Base-by-base conservation (phyloP, 2,113 vertebrate species). In the Rhabdornis inornatus region DNA sequence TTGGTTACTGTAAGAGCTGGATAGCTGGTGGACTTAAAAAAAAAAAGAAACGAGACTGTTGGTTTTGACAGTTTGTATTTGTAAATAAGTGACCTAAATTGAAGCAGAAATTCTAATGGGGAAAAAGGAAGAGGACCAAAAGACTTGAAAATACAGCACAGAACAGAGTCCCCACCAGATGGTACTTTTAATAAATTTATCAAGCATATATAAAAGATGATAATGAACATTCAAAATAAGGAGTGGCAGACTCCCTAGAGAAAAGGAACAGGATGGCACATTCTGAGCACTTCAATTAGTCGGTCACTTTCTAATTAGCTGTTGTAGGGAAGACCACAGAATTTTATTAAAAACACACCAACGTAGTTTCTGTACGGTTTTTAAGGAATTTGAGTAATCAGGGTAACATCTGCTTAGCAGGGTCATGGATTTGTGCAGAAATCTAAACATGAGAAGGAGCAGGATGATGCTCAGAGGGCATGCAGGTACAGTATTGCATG, bases 171-270 rank as follows among this genome's bases (percentile, higher is more conserved):
- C 92, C 87, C 63, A 96, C 96, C 98, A 98, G 98, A 98, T 98
- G 97, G 98, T 96, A 91, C 95, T 98, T 97, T 96, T 97, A 98
- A 98, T 97, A 98, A 95, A 97, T 97, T 95, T 97, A 97, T 98
- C 94, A 97, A 96, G 91, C 1, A 0, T 79, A 63, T 96, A 93
- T 97, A 92, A 97, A 97, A 97, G 92, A 95, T 18, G 8, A 92
- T 97, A 96, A 97, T 97, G 96, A 98, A 95, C 81, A 56, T 97
- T 97, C 87, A 96, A 21, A 96, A 83, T 55, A 59, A 94, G 96
- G 95, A 92, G 96, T 97, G 96, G 90, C 87, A 87, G 44, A 25
- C 23, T 49, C 90, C 83, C 89, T 33, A 13, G 88, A 90, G 96
- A 94, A 56, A 89, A 65, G 61, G 70, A 96, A 45, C 83, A 94